Evolutionary conservation across 2,888 invertebrate genomes (phyloP), one percentile per base, ranked within the genome.

Genomic region (Brachycybe producta): DNA sequence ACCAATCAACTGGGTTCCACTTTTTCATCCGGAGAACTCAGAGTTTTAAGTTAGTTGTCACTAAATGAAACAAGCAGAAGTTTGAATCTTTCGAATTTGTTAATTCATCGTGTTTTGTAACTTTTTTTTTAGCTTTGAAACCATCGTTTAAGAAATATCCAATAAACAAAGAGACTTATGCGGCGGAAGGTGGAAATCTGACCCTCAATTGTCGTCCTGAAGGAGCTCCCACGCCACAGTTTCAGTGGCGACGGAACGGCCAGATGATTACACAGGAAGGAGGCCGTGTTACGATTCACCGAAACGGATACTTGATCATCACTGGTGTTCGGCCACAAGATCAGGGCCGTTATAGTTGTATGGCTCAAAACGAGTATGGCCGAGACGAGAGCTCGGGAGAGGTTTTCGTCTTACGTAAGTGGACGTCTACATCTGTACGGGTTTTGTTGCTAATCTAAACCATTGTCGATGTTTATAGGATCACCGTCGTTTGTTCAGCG

Each of bases 191-290:
- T 56, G 87, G 90, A 13, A 92, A 91, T 65, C 83, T 86, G 0
- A 91, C 92, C 0, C 81, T 95, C 48, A 75, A 78, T 49, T 95
- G 94, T 64, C 80, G 84, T 63, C 94, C 94, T 0, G 94, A 95
- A 70, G 92, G 92, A 13, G 91, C 94, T 0, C 94, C 95, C 0
- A 76, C 77, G 59, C 90, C 92, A 0, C 78, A 79, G 57, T 87
- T 87, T 62, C 76, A 78, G 32, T 95, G 94, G 94, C 84, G 82
- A 60, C 87, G 88, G 64, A 84, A 91, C 68, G 83, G 82, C 5
- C 78, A 81, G 60, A 73, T 82, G 2, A 75, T 84, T 50, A 74
- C 62, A 58, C 51, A 58, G 34, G 54, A 53, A 24, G 86, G 86
- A 23, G 87, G 90, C 0, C 80, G 85, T 62, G 72, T 86, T 55